Percentiles rank a stretch among this genome's conserved stretches.
These are phyloP conservation scores for Meda fulgida DNA, from an alignment of 2,797 vertebrate species.

Conservation along the genomic window DNA sequence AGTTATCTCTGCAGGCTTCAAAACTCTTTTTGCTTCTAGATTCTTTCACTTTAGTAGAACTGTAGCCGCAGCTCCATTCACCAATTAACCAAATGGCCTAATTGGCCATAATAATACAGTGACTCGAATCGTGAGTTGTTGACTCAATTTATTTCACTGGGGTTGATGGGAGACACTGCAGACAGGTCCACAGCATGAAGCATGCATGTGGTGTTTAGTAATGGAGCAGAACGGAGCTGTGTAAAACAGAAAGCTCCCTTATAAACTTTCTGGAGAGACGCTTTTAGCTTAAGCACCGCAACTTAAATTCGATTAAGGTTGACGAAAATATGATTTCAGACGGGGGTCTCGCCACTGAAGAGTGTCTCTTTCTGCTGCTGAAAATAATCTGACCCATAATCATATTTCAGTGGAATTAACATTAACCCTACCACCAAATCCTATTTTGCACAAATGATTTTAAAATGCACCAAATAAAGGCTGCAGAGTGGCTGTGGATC, in stretches of 20 bases:
- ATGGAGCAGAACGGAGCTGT: constrained; percentile 13
- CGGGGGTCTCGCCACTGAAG: constrained; percentile 27
- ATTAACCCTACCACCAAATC: neutral
- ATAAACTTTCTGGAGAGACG: constrained; percentile 23
- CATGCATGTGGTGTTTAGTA: neutral
- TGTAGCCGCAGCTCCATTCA: neutral
- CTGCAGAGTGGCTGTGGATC: neutral
- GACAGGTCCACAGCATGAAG: constrained; percentile 27
- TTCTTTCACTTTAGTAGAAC: neutral
- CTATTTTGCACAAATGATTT: constrained; percentile 14
- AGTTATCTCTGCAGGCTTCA: neutral
- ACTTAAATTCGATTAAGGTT: constrained; percentile 24
- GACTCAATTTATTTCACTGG: constrained; percentile 14
- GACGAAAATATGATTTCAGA: constrained; percentile 43
- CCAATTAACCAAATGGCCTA: neutral
- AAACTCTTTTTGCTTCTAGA: neutral
- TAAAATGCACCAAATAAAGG: neutral
- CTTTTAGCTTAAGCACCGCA: constrained; percentile 36
- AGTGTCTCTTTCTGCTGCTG: constrained; percentile 33
- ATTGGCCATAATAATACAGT: constrained; percentile 17
- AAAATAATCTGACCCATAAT: constrained; percentile 45
- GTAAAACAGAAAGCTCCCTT: constrained; percentile 32
- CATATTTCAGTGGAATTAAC: constrained; percentile 33
- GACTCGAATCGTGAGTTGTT: constrained; percentile 17
- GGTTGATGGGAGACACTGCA: constrained; percentile 24